Evolutionary conservation across 1,140 invertebrate species (phyloP), one percentile per base, ranked within the genome.

Genomic region (Drosophila watanabei): DNA sequence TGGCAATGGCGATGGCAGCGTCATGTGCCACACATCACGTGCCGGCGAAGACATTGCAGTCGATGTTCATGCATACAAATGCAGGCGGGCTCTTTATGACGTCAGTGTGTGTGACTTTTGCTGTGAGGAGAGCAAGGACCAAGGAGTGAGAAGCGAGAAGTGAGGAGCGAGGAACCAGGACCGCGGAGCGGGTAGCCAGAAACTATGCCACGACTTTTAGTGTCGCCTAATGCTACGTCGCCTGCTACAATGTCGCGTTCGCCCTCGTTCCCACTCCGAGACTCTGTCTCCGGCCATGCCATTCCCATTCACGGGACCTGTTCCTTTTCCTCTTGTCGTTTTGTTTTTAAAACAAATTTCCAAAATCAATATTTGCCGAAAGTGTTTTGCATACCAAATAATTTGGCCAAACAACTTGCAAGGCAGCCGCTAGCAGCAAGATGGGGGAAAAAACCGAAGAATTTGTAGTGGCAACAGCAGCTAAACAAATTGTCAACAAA

Each of bases 371-470:
- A 90, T 90, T 90, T 90, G 82, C 86, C 82, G 86, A 90, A 90
- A 90, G 86, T 90, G 86, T 90, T 90, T 90, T 90, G 86, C 86
- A 90, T 90, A 90, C 86, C 86, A 90, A 90, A 90, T 90, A 90
- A 90, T 90, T 90, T 90, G 75, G 57, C 75, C 84, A 90, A 85
- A 85, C 82, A 89, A 85, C 86, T 90, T 89, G 82, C 86, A 80
- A 82, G 79, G 63, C 49, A 52, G 30, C 30, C 49, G 30, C 28
- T n/a, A 52, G 30, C 57, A 46, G 39, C 20, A 30, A 57, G 35
- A 45, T 10, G 52, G n/a, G 52, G 45, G 24, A 54, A 69, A 76
- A 71, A 82, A 73, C 52, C 41, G 46, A 35, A 79, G 62, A 80
- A 80, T 85, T 89, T 88, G 85, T 89, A 88, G 85, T 88, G 85